Base-by-base conservation (phyloP, 1,140 invertebrate genomes). In the Nasonia vitripennis region DNA sequence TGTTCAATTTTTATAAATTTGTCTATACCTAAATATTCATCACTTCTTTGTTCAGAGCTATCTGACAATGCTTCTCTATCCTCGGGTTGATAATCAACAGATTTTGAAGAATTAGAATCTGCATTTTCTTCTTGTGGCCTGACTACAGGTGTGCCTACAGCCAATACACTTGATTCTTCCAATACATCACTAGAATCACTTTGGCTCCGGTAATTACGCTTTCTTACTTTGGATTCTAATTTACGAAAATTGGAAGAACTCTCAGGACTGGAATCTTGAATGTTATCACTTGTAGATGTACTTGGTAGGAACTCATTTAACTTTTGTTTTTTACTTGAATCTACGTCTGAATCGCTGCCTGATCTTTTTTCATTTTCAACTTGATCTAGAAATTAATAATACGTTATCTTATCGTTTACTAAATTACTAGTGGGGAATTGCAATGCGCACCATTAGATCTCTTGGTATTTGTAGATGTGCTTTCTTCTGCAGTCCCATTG, bases 351-450 rank as follows among this genome's bases (percentile, higher is more conserved):
- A 88, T 86, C 90, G 62, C 90, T 87, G 27, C 87, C 89, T 41
- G 90, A 93, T 86, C 92, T 91, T 83, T 90, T 89, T 86, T 92
- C 93, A 70, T n/a, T 20, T 73, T 87, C 55, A 82, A 75, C 87
- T 86, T 34, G 37, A 31, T 68, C n/a, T 78, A 37, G 51, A 20
- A 2, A 78, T 27, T 31, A 20, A 55, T 62, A 62, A 67, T 73
- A 55, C 17, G 20, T 10, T 27, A 6, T 82, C 1, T 27, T 14
- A 20, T 37, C 1, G 23, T 27, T 14, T 17, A 27, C 27, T 62
- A 74, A 20, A 55, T 10, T 34, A 71, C 20, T 51, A 31, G 20
- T n/a, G 4, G 4, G 4, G 51, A 1, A 51, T 23, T 37, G 14
- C 27, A 27, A 62, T 41, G 45, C 14, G 41, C 31, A 17, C 45